Evolutionary conservation across 1,140 invertebrate species (phyloP).

Genomic region (Elymnias hypermnestra): DNA sequence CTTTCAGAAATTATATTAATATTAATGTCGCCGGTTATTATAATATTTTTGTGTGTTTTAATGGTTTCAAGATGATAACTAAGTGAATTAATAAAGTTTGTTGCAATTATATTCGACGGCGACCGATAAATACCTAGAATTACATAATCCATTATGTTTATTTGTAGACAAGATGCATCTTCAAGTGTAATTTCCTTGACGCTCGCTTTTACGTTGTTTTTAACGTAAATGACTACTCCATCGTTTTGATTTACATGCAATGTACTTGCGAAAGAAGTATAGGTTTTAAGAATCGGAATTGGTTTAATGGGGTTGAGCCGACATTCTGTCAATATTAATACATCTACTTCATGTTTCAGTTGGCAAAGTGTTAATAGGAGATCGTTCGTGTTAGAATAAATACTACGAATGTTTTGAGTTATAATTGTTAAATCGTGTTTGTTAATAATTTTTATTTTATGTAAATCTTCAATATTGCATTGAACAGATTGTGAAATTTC

Average conservation of each 20-base stretch:
- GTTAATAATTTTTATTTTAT: not conserved
- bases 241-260: conserved; percentile 10
- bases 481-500: not conserved
- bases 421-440: conserved; percentile 5
- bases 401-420: conserved; percentile 10
- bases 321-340: conserved; percentile 10
- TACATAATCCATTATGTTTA: not conserved
- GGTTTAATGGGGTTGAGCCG: not conserved
- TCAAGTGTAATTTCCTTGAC: conserved; percentile 5
- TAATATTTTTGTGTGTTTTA: conserved; percentile 1
- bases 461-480: conserved; percentile 5
- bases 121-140: conserved; percentile 15
- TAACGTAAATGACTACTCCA: conserved; percentile 10
- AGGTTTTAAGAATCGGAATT: not conserved
- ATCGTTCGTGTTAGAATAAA: conserved; percentile 11
- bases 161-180: conserved; percentile 9
- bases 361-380: not conserved
- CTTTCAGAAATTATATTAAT: conserved; percentile 6
- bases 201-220: not conserved
- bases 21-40: not conserved
- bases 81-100: conserved; percentile 7
- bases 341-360: not conserved
- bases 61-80: not conserved
- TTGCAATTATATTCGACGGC: not conserved
- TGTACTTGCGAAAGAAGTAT: not conserved